Evolutionary conservation across 2,888 invertebrate species (phyloP), one percentile per base, ranked within the genome.

Genomic region (Punctoribates punctum): DNA sequence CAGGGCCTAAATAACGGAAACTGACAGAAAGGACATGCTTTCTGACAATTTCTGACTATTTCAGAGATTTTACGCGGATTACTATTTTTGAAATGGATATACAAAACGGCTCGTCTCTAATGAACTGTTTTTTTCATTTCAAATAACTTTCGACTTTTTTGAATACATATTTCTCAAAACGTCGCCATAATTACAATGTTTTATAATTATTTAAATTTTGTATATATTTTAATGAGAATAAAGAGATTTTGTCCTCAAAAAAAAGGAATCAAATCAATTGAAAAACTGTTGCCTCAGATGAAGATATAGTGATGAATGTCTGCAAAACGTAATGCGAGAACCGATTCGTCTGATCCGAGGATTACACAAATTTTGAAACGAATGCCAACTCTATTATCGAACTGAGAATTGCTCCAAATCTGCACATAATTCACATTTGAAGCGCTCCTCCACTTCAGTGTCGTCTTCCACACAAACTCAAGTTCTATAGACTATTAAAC

Each of bases 51-150:
- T 60, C 23, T n/a, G n/a, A n/a, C n/a, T n/a, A n/a, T n/a, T n/a
- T n/a, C n/a, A 20, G 60, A 60, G 60, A 60, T 60, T 60, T 60
- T 60, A 60, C 60, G 60, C 60, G 60, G 60, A 60, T 60, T 60
- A 60, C 25, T 60, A 60, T 23, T 23, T 60, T 25, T 60, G 48
- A 48, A 48, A 48, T 48, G 17, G 48, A 48, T 48, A 48, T 48
- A 13, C 48, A 48, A 17, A 17, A 48, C 13, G 13, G 48, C 15
- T 17, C 48, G 5, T 17, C 48, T 48, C 17, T 48, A 48, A 48
- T 48, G 48, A 48, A 48, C 48, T 48, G 34, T 15, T 9, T 48
- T 17, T 48, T 48, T 48, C 48, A 17, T 48, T 48, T 48, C 48
- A 48, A 48, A 48, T 17, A 48, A 9, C 17, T 5, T 13, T 17